Conservation (phyloP, 1,140 invertebrate genomes). For the Bombyx mandarina region DNA sequence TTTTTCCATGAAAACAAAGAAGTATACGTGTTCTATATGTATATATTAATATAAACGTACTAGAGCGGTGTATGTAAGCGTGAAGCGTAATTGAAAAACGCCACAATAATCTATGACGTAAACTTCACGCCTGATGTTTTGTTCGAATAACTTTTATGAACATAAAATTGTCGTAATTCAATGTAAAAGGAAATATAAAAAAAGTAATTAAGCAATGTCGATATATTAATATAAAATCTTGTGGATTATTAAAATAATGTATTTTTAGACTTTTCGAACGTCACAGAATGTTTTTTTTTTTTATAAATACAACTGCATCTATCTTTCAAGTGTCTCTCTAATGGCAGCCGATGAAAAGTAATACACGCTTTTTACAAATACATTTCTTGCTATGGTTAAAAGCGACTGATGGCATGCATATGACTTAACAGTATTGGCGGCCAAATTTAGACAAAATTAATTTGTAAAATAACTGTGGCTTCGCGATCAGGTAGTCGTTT, state of each 20-base stretch:
- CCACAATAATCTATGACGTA: too few species aligned
- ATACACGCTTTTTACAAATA: conserved; percentile 33
- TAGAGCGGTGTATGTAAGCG: too few species aligned
- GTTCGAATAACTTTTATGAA: too few species aligned
- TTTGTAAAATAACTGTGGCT: conserved; percentile 46
- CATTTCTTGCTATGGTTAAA: conserved; percentile 30
- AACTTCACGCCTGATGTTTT: too few species aligned
- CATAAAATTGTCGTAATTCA: too few species aligned
- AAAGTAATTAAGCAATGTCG: conserved; percentile 8
- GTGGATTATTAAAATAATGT: not conserved
- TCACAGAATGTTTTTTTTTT: not conserved
- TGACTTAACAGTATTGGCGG: conserved; percentile 56
- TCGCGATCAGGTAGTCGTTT: conserved; percentile 49
- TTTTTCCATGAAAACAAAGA: conserved; percentile 45
- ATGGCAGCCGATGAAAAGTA: conserved; percentile 54
- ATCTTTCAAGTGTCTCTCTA: conserved; percentile 62
- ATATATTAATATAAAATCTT: not conserved
- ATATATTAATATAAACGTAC: too few species aligned
- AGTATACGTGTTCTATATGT: conserved; percentile 5
- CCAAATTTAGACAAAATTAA: conserved; percentile 61
- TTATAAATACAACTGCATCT: conserved; percentile 34
- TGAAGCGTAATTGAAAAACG: too few species aligned
- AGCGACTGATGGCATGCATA: conserved; percentile 44
- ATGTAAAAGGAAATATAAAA: conserved; percentile 13
- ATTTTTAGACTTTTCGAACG: not conserved